These are phyloP conservation scores for Eustalomyia histrio DNA, from an alignment of 2,888 invertebrate genomes.

Conservation along the genomic window DNA sequence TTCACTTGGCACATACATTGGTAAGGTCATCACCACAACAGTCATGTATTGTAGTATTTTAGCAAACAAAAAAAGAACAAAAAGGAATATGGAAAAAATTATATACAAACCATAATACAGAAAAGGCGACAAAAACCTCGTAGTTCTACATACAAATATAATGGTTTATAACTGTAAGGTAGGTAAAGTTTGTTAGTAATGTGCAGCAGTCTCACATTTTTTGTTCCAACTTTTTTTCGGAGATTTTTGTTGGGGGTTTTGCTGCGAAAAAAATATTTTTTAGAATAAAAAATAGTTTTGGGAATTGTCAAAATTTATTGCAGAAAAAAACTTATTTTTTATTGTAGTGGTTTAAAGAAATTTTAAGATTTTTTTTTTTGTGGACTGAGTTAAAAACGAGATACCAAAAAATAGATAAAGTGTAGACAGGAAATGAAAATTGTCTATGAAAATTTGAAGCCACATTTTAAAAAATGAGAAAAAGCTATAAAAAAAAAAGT, in stretches of 20 bases:
- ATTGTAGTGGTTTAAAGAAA: neutral
- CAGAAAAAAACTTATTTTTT: neutral
- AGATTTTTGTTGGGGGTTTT: neutral
- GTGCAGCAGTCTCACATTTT: slow-evolving; percentile 52
- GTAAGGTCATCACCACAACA: slow-evolving; percentile 65
- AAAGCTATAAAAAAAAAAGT: neutral
- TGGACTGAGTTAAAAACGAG: neutral
- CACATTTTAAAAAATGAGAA: slow-evolving; percentile 16
- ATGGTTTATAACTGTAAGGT: slow-evolving; percentile 33
- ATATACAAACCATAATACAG: neutral
- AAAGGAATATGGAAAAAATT: slow-evolving; percentile 1
- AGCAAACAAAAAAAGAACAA: neutral
- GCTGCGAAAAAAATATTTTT: slow-evolving; percentile 7
- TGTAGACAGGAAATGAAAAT: slow-evolving; percentile 30
- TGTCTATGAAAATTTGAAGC: slow-evolving; percentile 48
- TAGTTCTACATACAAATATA: neutral
- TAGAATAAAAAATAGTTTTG: slow-evolving; percentile 45
- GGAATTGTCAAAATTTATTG: slow-evolving; percentile 50
- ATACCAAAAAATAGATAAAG: neutral
- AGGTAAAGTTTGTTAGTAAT: slow-evolving; percentile 62
- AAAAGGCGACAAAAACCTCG: slow-evolving; percentile 5
- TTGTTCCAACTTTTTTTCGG: neutral
- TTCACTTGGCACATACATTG: slow-evolving; percentile 69
- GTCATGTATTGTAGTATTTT: slow-evolving; percentile 39
- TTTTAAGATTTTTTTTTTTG: neutral